phyloP scores from a whole-genome alignment of 2,888 invertebrate species.

The Drosophila mercatorum region DNA sequence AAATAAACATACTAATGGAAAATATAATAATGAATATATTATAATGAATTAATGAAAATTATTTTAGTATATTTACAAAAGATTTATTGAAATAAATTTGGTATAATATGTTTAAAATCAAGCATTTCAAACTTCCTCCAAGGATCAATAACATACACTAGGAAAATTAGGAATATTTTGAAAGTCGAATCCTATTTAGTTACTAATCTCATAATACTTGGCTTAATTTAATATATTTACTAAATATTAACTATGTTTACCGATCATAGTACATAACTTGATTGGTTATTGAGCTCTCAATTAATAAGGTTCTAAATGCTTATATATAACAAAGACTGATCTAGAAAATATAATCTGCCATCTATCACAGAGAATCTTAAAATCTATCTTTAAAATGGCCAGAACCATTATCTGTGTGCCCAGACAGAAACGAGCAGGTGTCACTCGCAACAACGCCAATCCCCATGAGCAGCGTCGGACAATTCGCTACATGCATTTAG shows the following conservation, averaged over 20 bases:
- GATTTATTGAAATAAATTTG: background rate
- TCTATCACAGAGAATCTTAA: background rate
- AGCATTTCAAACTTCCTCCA: background rate
- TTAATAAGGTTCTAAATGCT: background rate
- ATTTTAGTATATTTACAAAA: background rate
- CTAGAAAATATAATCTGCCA: background rate
- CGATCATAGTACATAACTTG: no score
- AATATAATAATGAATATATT: conserved; percentile 7
- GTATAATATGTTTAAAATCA: background rate
- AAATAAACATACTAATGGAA: conserved; percentile 4
- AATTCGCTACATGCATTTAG: conserved; percentile 15
- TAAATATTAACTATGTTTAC: no score
- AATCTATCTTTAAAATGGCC: background rate
- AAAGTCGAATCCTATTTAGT: background rate
- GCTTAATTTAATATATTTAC: no score
- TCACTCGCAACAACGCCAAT: conserved; percentile 20
- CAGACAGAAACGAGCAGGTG: conserved; percentile 28
- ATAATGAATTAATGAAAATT: background rate
- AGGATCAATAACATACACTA: background rate
- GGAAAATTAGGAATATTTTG: background rate
- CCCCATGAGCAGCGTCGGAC: conserved; percentile 14
- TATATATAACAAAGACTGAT: background rate
- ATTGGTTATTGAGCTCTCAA: no score
- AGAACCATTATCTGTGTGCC: conserved; percentile 4
- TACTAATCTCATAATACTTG: background rate